These are phyloP conservation scores for Automeris io DNA, from an alignment of 2,888 invertebrate genomes.

Conservation along the genomic window DNA sequence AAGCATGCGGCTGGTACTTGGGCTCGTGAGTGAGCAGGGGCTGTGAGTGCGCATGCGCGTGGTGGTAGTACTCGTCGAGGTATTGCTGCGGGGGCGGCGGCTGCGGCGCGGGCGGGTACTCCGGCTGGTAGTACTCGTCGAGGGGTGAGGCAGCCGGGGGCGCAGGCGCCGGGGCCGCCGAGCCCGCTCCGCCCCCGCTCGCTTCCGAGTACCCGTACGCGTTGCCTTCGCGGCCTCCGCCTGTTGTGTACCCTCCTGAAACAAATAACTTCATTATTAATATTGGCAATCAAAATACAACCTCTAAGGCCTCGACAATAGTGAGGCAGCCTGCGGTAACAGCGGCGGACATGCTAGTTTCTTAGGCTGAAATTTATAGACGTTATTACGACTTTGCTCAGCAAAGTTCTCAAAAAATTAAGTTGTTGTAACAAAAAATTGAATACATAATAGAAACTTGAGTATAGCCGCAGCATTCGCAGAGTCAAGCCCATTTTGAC, in stretches of 20 bases:
- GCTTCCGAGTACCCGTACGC: conserved; percentile 69
- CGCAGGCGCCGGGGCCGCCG: conserved; percentile 46
- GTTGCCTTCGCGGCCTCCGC: conserved; percentile 71
- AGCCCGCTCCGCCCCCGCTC: conserved; percentile 38
- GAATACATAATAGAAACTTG: too few relatives aligned
- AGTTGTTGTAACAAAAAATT: too few relatives aligned
- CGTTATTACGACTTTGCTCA: too few relatives aligned
- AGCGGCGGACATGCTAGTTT: too few relatives aligned
- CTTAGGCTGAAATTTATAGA: too few relatives aligned
- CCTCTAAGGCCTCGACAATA: too few relatives aligned
- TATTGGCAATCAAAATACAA: too few relatives aligned
- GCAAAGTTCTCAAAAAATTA: too few relatives aligned
- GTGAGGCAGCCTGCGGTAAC: too few relatives aligned
- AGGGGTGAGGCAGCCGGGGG: conserved; percentile 66
- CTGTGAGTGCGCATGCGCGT: conserved; percentile 83
- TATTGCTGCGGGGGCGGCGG: conserved; percentile 78
- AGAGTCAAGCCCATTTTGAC: too few relatives aligned
- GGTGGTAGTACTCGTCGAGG: conserved; percentile 85
- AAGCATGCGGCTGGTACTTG: conserved; percentile 83
- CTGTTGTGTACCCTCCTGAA: conserved; percentile 76
- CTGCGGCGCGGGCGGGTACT: conserved; percentile 64
- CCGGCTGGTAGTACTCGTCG: conserved; percentile 73
- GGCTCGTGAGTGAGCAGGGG: conserved; percentile 77
- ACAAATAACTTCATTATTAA: conserved; percentile 12
- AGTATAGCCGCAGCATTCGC: too few relatives aligned